Conservation (phyloP, 2,888 invertebrate species). For the Meiosimyza platycephala region DNA sequence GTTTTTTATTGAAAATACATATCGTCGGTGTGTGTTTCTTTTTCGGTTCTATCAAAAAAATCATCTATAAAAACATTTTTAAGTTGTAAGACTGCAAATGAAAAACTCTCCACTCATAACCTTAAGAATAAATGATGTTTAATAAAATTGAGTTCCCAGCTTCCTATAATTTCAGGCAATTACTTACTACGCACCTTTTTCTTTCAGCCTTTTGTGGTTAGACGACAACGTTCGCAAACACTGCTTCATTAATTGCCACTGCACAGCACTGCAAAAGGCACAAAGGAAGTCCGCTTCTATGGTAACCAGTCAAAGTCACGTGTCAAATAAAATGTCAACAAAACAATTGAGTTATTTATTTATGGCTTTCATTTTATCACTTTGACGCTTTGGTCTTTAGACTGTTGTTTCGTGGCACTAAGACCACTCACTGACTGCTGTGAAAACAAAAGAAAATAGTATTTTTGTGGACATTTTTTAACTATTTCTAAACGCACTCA, state of each 20-base stretch:
- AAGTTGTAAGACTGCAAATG: no score
- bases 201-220: constrained; percentile 10
- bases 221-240: background rate
- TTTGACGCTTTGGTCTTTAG: background rate
- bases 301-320: constrained; percentile 59
- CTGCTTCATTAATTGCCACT: constrained; percentile 58
- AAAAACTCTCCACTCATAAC: no score
- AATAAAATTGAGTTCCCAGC: no score
- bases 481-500: no score
- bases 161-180: constrained; percentile 9
- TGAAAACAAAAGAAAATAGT: no score
- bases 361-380: constrained; percentile 25
- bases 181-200: background rate
- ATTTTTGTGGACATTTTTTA: no score
- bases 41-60: no score
- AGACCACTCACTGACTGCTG: no score
- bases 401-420: background rate
- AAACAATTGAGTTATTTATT: constrained; percentile 67
- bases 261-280: constrained; percentile 51
- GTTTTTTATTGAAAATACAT: no score
- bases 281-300: constrained; percentile 40
- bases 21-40: no score
- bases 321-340: constrained; percentile 67
- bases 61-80: no score
- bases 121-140: no score